Base-by-base conservation (phyloP, 2,888 invertebrate species). In the Allacma fusca region DNA sequence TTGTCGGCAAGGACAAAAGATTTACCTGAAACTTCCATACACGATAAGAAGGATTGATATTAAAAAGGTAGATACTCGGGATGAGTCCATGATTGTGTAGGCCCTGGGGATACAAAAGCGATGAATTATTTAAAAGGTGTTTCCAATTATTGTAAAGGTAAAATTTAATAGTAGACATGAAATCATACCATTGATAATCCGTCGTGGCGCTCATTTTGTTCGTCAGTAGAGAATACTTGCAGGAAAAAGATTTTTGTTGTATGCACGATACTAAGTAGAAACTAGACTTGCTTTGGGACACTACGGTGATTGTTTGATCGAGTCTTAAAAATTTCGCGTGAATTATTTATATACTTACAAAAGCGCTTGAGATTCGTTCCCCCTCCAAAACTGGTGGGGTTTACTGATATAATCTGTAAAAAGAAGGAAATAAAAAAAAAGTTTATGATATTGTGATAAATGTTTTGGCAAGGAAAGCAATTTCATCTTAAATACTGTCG, bases 21-120 rank as follows among this genome's bases (percentile, higher is more conserved):
- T 21, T 82, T 85, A 90, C 89, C 90, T 88, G 89, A 97, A 98
- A 87, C 97, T 97, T 85, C 97, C 98, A 87, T 98, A 98, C 50
- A 98, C 97, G 85, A 98, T 98, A 83, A 98, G 91, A 85, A 97
- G 91, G 91, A 98, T 97, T 84, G 97, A 97, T 88, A 98, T 97
- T 84, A 97, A 90, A 88, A 97, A 98, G 85, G 97, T 98, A 75
- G 97, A 97, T 80, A 98, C 94, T 86, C 97, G 91, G 83, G 97
- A 97, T 75, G 97, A 97, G 89, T 98, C 98, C 93, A 98, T 95
- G 87, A 97, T 94, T 87, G 95, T 94, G 88, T 96, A 96, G 78
- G 96, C 95, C 95, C 97, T 91, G 85, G 64, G 85, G 29, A 21
- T 24, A 24, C n/a, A 26, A 24, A 24, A 24, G 2, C 16, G 5